Percentiles rank a stretch among this genome's conserved stretches.
These are phyloP conservation scores for Pseudorasbora parva DNA, from an alignment of 2,113 vertebrate genomes.

Conservation along the genomic window DNA sequence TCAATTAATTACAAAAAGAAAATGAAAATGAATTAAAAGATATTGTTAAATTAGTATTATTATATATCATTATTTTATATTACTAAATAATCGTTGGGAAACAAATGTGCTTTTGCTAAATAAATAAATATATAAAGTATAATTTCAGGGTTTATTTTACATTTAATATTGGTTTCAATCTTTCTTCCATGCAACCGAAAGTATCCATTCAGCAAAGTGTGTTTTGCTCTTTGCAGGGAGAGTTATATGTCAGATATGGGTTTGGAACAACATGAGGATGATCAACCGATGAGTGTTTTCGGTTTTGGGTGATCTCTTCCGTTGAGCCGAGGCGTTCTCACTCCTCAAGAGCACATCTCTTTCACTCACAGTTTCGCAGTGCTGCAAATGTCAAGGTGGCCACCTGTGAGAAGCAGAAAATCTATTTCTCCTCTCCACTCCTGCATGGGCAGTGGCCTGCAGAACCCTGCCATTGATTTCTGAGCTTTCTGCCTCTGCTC, in stretches of 20 bases:
- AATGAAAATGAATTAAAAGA: no score
- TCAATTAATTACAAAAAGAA: no score
- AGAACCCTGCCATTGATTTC: constrained; percentile 27
- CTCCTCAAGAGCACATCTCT: background rate
- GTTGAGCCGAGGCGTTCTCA: background rate
- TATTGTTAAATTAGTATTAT: no score
- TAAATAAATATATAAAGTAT: no score
- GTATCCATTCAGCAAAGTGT: background rate
- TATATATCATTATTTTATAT: background rate
- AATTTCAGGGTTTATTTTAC: no score
- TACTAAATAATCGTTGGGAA: no score
- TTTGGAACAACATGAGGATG: background rate
- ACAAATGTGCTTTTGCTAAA: no score
- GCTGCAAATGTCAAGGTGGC: constrained; percentile 11
- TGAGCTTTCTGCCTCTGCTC: background rate
- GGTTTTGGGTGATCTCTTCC: background rate
- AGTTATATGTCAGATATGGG: background rate
- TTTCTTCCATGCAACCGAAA: background rate
- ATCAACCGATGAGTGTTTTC: background rate
- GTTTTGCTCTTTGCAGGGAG: background rate
- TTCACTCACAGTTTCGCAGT: background rate
- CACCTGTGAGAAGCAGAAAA: constrained; percentile 26
- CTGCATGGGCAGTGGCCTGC: constrained; percentile 12
- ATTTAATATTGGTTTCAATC: no score
- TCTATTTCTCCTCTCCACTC: constrained; percentile 26